Percentiles rank a stretch among this genome's conserved stretches.
Evolutionary conservation across 2,888 invertebrate genomes (phyloP).

Genomic region (Ormia ochracea): DNA sequence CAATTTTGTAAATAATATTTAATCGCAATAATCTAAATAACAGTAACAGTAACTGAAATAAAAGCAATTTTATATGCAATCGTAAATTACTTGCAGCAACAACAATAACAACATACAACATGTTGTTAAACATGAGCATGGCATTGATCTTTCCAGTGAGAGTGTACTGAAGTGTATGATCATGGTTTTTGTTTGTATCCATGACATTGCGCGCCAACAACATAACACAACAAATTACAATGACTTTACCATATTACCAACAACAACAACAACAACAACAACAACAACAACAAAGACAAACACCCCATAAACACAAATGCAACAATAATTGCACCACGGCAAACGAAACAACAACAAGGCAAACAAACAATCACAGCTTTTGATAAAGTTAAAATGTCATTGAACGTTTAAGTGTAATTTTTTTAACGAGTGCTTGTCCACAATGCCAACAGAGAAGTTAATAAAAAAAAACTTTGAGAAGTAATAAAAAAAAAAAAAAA

Average conservation of each 20-base stretch:
- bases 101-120: constrained; percentile 1
- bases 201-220: constrained; percentile 49
- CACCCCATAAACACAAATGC: not conserved
- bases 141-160: constrained; percentile 61
- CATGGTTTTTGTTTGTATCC: constrained; percentile 45
- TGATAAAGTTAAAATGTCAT: constrained; percentile 44
- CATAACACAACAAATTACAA: constrained; percentile 34
- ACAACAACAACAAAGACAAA: not conserved
- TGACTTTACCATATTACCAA: constrained; percentile 32
- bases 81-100: constrained; percentile 24
- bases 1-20: constrained; percentile 12
- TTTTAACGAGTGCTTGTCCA: not conserved
- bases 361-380: constrained; percentile 12
- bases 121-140: constrained; percentile 43
- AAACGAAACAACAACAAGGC: too few relatives aligned
- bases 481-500: not conserved
- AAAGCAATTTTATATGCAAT: not conserved
- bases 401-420: constrained; percentile 36
- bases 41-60: constrained; percentile 38
- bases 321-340: too few relatives aligned
- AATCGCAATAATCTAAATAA: constrained; percentile 45
- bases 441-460: not conserved
- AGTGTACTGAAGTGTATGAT: constrained; percentile 36
- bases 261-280: constrained; percentile 13
- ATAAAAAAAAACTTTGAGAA: not conserved